A percentile compares a stretch with the other conserved stretches of the same genome.
Evolutionary conservation across 2,888 invertebrate genomes (phyloP).

Genomic region (Agriopis leucophaearia): DNA sequence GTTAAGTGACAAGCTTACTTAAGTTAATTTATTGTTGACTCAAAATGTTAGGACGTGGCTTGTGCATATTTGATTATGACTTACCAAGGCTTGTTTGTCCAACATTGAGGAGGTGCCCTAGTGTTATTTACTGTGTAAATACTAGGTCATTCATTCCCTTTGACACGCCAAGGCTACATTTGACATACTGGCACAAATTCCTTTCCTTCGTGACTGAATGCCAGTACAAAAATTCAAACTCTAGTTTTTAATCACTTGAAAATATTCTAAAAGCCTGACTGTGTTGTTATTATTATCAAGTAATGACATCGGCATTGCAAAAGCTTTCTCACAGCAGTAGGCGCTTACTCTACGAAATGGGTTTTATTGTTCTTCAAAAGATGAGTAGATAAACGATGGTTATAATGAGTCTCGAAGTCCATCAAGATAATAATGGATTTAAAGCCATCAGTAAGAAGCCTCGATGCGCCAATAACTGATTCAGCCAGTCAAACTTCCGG

Average conservation of each 20-base stretch:
- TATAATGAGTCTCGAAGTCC: conserved; percentile 6
- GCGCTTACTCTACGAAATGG: conserved; percentile 4
- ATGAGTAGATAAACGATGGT: conserved; percentile 12
- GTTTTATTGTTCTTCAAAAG: conserved; percentile 16
- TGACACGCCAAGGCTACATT: conserved; percentile 63
- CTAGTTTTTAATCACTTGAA: conserved; percentile 16
- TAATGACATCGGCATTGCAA: conserved; percentile 27
- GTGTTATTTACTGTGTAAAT: conserved; percentile 53
- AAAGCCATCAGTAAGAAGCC: conserved; percentile 50
- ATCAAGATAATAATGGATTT: conserved; percentile 19
- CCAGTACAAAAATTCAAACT: conserved; percentile 18
- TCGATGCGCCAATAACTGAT: conserved; percentile 52
- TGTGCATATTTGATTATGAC: conserved; percentile 42
- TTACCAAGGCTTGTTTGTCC: conserved; percentile 39
- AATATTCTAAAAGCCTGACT: conserved; percentile 9
- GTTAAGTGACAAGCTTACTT: conserved; percentile 38
- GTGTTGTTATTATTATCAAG: conserved; percentile 11
- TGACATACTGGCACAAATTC: conserved; percentile 68
- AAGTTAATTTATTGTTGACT: conserved; percentile 39
- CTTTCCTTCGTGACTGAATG: conserved; percentile 57
- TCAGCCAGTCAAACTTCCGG: conserved; percentile 64
- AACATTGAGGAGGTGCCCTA: conserved; percentile 36
- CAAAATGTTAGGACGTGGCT: conserved; percentile 27
- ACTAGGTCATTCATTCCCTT: conserved; percentile 55
- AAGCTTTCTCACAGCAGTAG: conserved; percentile 23